These are phyloP conservation scores for Erpetoichthys calabaricus DNA, from an alignment of 2,797 vertebrate species.

Conservation along the genomic window DNA sequence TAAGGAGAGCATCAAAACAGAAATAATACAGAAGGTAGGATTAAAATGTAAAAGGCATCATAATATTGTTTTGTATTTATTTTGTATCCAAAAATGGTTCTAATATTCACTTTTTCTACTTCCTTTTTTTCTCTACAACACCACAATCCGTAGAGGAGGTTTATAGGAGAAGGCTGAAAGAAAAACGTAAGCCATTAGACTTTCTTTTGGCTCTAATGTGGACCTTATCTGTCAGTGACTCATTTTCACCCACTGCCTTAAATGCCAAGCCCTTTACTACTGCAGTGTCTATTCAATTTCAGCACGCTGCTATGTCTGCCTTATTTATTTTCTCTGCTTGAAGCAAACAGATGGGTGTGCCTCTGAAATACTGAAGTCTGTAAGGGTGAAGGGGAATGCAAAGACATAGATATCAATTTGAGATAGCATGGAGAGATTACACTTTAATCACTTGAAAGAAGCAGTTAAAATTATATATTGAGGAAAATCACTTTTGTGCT, in stretches of 20 bases:
- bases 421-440: too few species aligned
- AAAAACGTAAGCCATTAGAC: conserved; percentile 55
- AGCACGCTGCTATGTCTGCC: conserved; percentile 18
- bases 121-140: conserved; percentile 31
- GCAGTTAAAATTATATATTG: too few species aligned
- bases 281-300: conserved; percentile 9
- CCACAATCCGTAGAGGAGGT: conserved; percentile 59
- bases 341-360: conserved; percentile 20
- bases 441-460: too few species aligned
- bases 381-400: too few species aligned
- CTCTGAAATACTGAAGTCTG: too few species aligned
- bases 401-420: too few species aligned
- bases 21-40: too few species aligned
- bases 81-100: neutral
- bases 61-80: too few species aligned
- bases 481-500: too few species aligned
- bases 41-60: too few species aligned
- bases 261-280: neutral
- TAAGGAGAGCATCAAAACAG: too few species aligned
- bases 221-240: conserved; percentile 25
- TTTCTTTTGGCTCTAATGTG: conserved; percentile 26
- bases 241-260: conserved; percentile 2
- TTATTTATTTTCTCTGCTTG: conserved; percentile 17
- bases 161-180: conserved; percentile 68
- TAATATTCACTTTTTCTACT: conserved; percentile 34